Evolutionary conservation across 2,888 invertebrate genomes (phyloP), one percentile per base, ranked within the genome.

Genomic region (Megamerina dolium): DNA sequence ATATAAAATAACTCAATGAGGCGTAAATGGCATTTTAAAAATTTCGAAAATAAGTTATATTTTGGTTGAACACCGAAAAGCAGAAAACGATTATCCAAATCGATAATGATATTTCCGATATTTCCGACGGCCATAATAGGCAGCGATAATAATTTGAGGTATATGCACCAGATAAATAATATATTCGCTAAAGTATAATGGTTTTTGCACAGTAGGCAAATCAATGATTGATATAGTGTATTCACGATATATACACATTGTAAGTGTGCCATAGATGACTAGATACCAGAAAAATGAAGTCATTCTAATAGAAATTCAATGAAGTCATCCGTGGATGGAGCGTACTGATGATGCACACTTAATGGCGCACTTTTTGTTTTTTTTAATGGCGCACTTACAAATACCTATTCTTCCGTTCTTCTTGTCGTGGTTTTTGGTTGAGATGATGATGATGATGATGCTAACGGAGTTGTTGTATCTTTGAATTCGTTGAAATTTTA

Each of bases 141-240:
- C 44, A 12, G 43, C 23, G 5, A 41, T 10, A 5, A 55, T 46
- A 2, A 56, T 41, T 14, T 48, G 46, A 2, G 53, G 21, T 9
- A 55, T 37, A 21, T 59, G 56, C 1, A 51, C 4, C 3, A 57
- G 33, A 40, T 49, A 54, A 5, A 55, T 40, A 0, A 57, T 2
- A 34, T 54, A 58, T 45, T 60, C 59, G 40, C 43, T 48, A 20
- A 54, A 50, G 46, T 46, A 58, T 2, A 59, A 18, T 4, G 53
- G 52, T 20, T 55, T 57, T 20, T 58, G 55, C 9, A 57, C 41
- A 9, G 45, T 51, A 2, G 55, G 50, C 14, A 58, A 40, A 12
- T 47, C 37, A 9, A 35, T 37, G 17, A 51, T 52, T 30, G 42
- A 43, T 12, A 37, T 18, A 5, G 41, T 49, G 34, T 45, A 53